A percentile compares a stretch with the other conserved stretches of the same genome.
These are phyloP conservation scores for Mechanitis messenoides DNA, from an alignment of 2,888 invertebrate genomes.

Conservation along the genomic window DNA sequence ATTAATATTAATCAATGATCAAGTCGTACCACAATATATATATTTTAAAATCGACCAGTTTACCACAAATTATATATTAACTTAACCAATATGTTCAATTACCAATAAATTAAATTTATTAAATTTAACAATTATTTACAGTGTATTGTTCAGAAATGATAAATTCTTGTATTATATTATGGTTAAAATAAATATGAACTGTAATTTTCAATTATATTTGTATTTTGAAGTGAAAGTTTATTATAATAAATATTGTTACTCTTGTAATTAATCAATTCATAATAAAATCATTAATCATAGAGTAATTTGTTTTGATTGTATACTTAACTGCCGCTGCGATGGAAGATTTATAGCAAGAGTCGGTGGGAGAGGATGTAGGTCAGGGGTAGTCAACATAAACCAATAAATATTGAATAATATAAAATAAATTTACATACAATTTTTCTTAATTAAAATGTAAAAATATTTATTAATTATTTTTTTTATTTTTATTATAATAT, in stretches of 20 bases:
- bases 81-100: too few relatives aligned
- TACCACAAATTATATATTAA: too few relatives aligned
- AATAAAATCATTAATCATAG: conserved; percentile 28
- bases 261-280: background rate
- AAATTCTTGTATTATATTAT: too few relatives aligned
- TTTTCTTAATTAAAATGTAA: too few relatives aligned
- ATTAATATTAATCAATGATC: too few relatives aligned
- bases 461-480: too few relatives aligned
- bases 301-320: conserved; percentile 34
- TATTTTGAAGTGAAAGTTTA: background rate
- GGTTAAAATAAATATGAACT: background rate
- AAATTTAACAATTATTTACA: too few relatives aligned
- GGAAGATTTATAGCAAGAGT: background rate
- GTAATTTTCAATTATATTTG: background rate
- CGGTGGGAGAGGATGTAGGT: background rate
- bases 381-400: background rate
- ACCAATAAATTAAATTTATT: too few relatives aligned
- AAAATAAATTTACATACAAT: background rate
- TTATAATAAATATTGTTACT: background rate
- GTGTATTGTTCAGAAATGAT: too few relatives aligned
- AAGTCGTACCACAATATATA: too few relatives aligned
- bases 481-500: too few relatives aligned
- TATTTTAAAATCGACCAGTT: too few relatives aligned
- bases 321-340: background rate
- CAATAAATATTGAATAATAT: background rate